phyloP scores from a whole-genome alignment of 2,797 vertebrate genomes.

The Poeciliopsis paucimaculata region DNA sequence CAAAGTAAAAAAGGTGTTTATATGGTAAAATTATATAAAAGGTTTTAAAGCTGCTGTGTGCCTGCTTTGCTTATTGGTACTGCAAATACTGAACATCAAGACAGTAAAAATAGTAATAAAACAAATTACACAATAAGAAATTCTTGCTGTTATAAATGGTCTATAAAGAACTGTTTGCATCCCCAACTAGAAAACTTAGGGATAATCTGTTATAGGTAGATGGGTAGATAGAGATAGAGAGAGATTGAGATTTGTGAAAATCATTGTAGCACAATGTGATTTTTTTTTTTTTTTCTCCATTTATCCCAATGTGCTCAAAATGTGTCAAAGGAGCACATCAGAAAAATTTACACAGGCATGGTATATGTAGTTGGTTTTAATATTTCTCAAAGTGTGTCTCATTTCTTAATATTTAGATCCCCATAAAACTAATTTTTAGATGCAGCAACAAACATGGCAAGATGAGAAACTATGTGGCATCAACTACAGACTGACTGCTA shows the following conservation, averaged over 20 bases:
- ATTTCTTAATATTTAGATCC: background rate
- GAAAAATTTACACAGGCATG: background rate
- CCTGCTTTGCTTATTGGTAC: background rate
- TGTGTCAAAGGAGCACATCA: background rate
- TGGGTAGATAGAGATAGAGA: too few species aligned
- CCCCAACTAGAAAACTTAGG: background rate
- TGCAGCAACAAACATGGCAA: background rate
- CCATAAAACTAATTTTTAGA: background rate
- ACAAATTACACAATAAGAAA: background rate
- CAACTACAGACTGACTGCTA: background rate
- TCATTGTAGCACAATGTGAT: background rate
- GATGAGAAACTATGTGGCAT: background rate
- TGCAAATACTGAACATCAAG: background rate
- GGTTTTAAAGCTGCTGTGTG: background rate
- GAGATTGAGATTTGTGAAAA: too few species aligned
- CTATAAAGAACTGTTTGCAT: background rate
- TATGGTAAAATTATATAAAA: background rate
- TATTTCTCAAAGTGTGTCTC: background rate
- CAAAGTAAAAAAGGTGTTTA: background rate
- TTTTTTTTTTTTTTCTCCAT: background rate
- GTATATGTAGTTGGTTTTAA: background rate
- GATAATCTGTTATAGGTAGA: too few species aligned
- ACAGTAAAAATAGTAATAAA: background rate
- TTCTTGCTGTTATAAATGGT: background rate
- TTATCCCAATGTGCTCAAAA: background rate